Conservation (phyloP, 37 sponge, comb jelly and placozoan genomes). For the Halisarca cf. caerulea region DNA sequence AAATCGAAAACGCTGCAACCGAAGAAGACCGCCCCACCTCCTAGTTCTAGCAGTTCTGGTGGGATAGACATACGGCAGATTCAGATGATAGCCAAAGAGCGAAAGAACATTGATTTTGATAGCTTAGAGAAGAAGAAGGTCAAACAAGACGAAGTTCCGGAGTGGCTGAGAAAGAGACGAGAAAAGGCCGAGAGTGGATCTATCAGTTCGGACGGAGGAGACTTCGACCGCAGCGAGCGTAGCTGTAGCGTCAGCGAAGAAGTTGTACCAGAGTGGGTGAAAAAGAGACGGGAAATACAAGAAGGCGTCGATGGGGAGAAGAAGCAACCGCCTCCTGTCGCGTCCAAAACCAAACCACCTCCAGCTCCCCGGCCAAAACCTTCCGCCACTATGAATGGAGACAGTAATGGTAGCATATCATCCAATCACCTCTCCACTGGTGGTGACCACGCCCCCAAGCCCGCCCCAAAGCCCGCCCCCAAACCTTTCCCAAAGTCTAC, state of each 20-base stretch:
- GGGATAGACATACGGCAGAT: constrained; percentile 28
- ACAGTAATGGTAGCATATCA: constrained; percentile 27
- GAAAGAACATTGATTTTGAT: constrained; percentile 47
- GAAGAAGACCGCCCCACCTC: background rate
- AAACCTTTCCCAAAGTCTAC: background rate
- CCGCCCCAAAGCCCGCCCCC: constrained; percentile 33
- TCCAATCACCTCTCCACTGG: background rate
- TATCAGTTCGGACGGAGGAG: background rate
- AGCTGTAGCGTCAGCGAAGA: constrained; percentile 3
- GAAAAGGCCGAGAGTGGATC: background rate
- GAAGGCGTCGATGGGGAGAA: background rate
- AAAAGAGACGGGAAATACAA: background rate
- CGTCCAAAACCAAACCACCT: background rate
- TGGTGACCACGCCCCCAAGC: background rate
- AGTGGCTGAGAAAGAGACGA: constrained; percentile 40
- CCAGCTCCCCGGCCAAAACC: background rate
- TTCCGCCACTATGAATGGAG: background rate
- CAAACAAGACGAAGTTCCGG: constrained; percentile 33
- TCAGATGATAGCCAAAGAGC: constrained; percentile 13
- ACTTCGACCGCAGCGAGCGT: background rate
- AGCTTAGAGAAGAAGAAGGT: constrained; percentile 46
- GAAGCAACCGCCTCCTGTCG: background rate
- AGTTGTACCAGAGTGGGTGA: constrained; percentile 11
- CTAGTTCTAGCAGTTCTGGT: background rate
- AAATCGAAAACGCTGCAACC: background rate